Base-by-base conservation (phyloP, 2,113 vertebrate genomes). In the Tachuris rubrigastra region DNA sequence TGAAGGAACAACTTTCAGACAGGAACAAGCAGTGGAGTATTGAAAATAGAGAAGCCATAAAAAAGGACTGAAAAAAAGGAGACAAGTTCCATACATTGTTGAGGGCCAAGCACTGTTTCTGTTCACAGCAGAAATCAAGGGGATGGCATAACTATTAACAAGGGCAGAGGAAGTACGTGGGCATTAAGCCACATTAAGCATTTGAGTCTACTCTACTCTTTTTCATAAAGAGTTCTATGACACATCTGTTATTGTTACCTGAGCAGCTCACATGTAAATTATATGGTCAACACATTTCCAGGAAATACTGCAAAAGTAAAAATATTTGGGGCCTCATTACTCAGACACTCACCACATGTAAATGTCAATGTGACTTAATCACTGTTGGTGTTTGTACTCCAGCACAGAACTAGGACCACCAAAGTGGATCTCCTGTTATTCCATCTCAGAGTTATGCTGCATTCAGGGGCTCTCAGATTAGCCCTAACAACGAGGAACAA, bases 261-360 rank as follows among this genome's bases (percentile, higher is more conserved):
- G 46, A 83, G 78, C 58, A 68, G 23, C 42, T 85, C 25, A 42
- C 46, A 17, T 69, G 39, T 52, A 85, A 95, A 94, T 94, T 85
- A 91, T 3, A 79, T 7, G 23, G 74, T 49, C 53, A 79, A 87
- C 42, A 71, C 50, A 55, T 73, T 30, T 80, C 71, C 94, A 96
- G 93, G 91, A 96, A 96, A 94, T 89, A 42, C 74, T 73, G 55
- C 74, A 91, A 93, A 96, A 96, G 69, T 31, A 87, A 76, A 96
- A 87, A 60, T 67, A 84, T 82, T 56, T 76, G n/a, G 28, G 63
- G 58, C 42, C 75, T 69, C 41, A 52, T 85, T 83, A 46, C 25
- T 91, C 58, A 79, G 25, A 35, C 9, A 3, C 21, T 82, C 58
- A 82, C 16, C 37, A 55, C 33, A 62, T 0, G 2, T 56, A 87